phyloP scores from a whole-genome alignment of 64 coral and sea anemone species.

The Orbicella faveolata region DNA sequence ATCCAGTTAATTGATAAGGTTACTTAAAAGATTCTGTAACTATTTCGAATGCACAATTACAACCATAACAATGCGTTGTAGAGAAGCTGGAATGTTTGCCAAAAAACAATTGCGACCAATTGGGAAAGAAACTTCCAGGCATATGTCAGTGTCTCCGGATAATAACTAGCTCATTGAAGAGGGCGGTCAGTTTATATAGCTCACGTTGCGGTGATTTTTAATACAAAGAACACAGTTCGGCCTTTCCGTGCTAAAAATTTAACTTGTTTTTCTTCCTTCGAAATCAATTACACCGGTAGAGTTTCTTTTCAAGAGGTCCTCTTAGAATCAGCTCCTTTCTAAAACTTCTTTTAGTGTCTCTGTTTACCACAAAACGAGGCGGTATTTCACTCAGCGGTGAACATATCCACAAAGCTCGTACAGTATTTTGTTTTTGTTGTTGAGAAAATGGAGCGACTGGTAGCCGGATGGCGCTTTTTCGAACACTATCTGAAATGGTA shows the following conservation, averaged over 20 bases:
- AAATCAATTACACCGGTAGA: slow-evolving; percentile 1
- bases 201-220: neutral
- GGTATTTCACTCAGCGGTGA: neutral
- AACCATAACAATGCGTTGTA: neutral
- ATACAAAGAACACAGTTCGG: neutral
- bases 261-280: neutral
- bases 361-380: neutral
- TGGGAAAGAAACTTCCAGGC: too few relatives aligned
- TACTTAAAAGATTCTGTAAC: slow-evolving; percentile 24
- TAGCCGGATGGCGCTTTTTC: neutral
- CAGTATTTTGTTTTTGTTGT: neutral
- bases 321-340: neutral
- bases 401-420: neutral
- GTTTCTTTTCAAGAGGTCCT: neutral
- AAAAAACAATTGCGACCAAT: neutral
- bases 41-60: neutral
- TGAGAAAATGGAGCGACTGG: neutral
- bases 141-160: neutral
- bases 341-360: neutral
- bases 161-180: neutral
- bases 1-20: slow-evolving; percentile 36
- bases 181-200: neutral
- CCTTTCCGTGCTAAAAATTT: neutral
- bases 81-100: slow-evolving; percentile 5
- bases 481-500: neutral